phyloP scores from a whole-genome alignment of 2,888 invertebrate species.

The Frankliniella fusca region DNA sequence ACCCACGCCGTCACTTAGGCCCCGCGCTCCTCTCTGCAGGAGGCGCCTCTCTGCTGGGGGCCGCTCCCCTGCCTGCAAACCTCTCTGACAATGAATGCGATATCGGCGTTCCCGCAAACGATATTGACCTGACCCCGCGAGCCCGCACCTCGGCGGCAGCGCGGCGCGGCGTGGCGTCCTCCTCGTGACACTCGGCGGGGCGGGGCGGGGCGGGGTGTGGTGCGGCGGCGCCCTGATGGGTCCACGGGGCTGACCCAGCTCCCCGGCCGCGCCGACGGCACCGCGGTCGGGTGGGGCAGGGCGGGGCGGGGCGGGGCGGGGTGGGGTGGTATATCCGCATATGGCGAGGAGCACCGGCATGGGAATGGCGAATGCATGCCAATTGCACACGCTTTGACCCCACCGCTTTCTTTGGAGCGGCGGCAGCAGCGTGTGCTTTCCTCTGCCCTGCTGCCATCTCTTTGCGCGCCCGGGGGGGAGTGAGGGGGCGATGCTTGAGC shows the following conservation, averaged over 20 bases:
- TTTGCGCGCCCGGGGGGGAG: background rate
- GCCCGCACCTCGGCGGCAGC: background rate
- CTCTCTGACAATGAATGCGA: background rate
- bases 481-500: background rate
- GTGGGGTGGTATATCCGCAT: conserved; percentile 11
- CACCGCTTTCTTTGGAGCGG: background rate
- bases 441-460: background rate
- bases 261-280: background rate
- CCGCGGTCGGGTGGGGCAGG: background rate
- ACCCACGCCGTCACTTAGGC: background rate
- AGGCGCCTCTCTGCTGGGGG: no score
- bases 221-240: background rate
- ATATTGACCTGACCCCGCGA: background rate
- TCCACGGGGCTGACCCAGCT: background rate
- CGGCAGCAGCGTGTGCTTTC: background rate
- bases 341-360: conserved; percentile 8
- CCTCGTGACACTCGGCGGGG: background rate
- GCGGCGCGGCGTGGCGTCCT: background rate
- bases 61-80: no score
- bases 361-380: conserved; percentile 20
- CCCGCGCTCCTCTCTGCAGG: background rate
- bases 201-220: no score
- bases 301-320: background rate
- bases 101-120: background rate
- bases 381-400: conserved; percentile 26